These are phyloP conservation scores for Psittacula cyanocephala DNA, from an alignment of 2,113 vertebrate species.

Conservation along the genomic window DNA sequence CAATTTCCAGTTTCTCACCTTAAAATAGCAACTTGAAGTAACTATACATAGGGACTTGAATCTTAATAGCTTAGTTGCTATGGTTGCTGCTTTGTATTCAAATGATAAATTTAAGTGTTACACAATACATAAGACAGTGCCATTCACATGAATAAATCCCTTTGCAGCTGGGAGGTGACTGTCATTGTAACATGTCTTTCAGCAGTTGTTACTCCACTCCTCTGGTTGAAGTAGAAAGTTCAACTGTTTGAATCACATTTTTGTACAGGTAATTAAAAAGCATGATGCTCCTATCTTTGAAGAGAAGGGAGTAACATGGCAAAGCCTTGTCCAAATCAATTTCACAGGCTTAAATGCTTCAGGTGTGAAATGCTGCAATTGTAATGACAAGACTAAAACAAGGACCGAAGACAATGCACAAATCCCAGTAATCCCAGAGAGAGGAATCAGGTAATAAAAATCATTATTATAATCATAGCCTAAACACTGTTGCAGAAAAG, in stretches of 20 bases:
- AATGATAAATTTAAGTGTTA: background rate
- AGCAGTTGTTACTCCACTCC: background rate
- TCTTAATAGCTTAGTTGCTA: background rate
- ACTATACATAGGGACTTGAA: background rate
- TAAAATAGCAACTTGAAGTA: background rate
- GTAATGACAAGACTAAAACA: background rate
- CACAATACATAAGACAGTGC: background rate
- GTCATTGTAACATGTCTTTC: background rate
- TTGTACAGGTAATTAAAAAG: background rate
- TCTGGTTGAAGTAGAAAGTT: background rate
- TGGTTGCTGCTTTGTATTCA: background rate
- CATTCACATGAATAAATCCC: background rate
- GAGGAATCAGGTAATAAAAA: background rate
- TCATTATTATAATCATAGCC: background rate
- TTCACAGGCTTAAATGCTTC: background rate
- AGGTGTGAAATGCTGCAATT: background rate
- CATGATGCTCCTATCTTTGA: background rate
- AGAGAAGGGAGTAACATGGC: background rate
- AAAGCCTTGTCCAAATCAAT: background rate
- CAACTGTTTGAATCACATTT: background rate
- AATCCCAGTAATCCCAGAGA: background rate
- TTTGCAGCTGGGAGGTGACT: background rate
- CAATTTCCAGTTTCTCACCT: background rate
- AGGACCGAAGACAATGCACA: background rate
- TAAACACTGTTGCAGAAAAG: background rate